Evolutionary conservation across 2,113 vertebrate genomes (phyloP).

Genomic region (Chitala chitala): DNA sequence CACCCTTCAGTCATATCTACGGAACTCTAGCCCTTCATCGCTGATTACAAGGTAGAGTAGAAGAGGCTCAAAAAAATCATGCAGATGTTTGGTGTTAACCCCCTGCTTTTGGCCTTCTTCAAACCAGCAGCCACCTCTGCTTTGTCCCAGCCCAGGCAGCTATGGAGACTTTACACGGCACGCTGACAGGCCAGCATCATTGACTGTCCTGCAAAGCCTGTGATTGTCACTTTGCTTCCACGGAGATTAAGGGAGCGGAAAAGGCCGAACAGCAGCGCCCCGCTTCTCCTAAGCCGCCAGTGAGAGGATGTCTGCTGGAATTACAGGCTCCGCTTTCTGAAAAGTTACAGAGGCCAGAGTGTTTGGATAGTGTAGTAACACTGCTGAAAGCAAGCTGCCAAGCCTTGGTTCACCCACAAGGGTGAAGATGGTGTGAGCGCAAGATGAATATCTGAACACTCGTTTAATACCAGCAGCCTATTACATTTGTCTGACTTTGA

Average conservation of each 20-base stretch:
- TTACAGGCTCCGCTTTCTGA: conserved; percentile 14
- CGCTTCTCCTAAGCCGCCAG: conserved; percentile 6
- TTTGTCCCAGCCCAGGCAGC: neutral
- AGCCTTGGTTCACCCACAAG: conserved; percentile 1
- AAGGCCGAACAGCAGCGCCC: neutral
- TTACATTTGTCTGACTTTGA: neutral
- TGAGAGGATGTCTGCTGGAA: conserved; percentile 16
- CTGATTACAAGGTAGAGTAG: neutral
- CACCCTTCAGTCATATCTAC: too few species aligned
- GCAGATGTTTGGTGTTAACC: neutral
- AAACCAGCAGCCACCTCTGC: neutral
- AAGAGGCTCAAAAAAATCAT: conserved; percentile 5
- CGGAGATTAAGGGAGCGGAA: conserved; percentile 1
- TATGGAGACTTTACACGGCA: neutral
- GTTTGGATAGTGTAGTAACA: conserved; percentile 21
- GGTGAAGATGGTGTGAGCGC: neutral
- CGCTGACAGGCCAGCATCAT: neutral
- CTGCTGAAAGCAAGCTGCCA: conserved; percentile 12
- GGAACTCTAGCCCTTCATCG: too few species aligned
- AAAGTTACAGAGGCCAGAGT: conserved; percentile 8
- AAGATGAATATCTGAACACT: conserved; percentile 1
- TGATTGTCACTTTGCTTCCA: conserved; percentile 25
- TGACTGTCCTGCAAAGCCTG: conserved; percentile 12
- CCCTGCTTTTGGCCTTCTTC: neutral
- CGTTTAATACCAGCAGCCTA: neutral